Percentiles rank a stretch among this genome's conserved stretches.
Conservation (phyloP, 2,888 invertebrate genomes). For the Eupithecia insigniata region DNA sequence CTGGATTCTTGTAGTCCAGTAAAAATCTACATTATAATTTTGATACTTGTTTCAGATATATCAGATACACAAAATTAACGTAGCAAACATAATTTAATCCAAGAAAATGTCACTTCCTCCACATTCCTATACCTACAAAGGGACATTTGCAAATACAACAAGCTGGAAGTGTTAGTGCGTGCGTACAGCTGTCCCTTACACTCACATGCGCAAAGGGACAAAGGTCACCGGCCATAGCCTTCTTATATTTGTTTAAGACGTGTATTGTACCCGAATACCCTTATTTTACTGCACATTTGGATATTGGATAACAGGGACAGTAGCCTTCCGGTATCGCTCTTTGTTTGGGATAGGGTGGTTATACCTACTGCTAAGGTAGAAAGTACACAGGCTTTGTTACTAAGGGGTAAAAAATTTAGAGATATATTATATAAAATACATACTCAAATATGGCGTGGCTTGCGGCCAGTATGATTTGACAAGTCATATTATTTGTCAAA, state of each 20-base stretch:
- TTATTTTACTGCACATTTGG: slow-evolving; percentile 62
- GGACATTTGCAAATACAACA: slow-evolving; percentile 81
- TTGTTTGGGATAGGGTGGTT: slow-evolving; percentile 20
- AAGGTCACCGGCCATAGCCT: slow-evolving; percentile 81
- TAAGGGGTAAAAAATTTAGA: background rate
- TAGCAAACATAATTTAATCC: background rate
- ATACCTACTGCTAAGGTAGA: background rate
- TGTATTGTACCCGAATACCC: slow-evolving; percentile 73
- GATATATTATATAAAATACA: background rate
- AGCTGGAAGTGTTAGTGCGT: slow-evolving; percentile 66
- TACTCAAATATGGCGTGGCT: no score
- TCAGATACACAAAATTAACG: background rate
- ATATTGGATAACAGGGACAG: slow-evolving; percentile 52
- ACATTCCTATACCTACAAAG: slow-evolving; percentile 54
- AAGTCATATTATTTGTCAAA: no score
- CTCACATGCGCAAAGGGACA: slow-evolving; percentile 74
- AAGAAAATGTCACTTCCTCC: slow-evolving; percentile 32
- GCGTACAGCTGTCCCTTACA: slow-evolving; percentile 74
- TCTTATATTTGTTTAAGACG: slow-evolving; percentile 84
- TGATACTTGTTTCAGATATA: background rate
- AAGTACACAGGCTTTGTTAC: background rate
- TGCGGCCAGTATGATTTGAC: no score
- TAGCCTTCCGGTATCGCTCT: slow-evolving; percentile 30
- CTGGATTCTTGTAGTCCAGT: background rate
- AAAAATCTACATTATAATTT: background rate